These are phyloP conservation scores for Urosaurus nigricauda DNA, from an alignment of 2,797 vertebrate genomes.

Conservation along the genomic window DNA sequence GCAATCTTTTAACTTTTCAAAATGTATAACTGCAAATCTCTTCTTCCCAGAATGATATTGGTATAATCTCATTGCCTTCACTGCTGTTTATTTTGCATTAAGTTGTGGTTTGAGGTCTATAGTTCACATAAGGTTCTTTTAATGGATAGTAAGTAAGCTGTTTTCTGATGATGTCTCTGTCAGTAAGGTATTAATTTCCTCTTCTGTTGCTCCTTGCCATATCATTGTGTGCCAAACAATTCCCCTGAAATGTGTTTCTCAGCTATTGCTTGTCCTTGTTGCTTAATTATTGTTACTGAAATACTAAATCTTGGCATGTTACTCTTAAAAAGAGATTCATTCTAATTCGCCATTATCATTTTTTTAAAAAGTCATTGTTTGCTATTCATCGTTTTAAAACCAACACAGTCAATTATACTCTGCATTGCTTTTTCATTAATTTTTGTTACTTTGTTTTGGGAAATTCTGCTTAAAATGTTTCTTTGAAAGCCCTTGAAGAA, in stretches of 20 bases:
- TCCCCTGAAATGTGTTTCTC: background rate
- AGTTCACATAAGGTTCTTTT: background rate
- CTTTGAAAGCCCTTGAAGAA: no score
- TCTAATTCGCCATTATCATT: no score
- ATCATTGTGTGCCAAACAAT: background rate
- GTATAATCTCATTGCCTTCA: background rate
- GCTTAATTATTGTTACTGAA: no score
- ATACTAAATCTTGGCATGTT: no score
- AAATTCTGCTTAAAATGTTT: no score
- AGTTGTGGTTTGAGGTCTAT: background rate
- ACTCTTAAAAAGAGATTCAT: no score
- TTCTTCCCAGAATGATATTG: background rate
- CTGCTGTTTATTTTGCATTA: background rate
- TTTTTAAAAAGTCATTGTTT: no score
- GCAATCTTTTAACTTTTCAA: background rate
- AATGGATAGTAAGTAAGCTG: background rate
- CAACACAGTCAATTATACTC: no score
- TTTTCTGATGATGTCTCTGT: background rate
- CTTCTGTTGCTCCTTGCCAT: background rate
- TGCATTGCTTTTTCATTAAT: no score
- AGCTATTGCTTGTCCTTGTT: no score
- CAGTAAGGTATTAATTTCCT: background rate
- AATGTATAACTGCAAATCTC: background rate
- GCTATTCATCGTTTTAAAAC: no score
- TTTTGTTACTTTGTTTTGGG: no score